Evolutionary conservation across 1,140 invertebrate species (phyloP).

Genomic region (Piezodorus guildinii): DNA sequence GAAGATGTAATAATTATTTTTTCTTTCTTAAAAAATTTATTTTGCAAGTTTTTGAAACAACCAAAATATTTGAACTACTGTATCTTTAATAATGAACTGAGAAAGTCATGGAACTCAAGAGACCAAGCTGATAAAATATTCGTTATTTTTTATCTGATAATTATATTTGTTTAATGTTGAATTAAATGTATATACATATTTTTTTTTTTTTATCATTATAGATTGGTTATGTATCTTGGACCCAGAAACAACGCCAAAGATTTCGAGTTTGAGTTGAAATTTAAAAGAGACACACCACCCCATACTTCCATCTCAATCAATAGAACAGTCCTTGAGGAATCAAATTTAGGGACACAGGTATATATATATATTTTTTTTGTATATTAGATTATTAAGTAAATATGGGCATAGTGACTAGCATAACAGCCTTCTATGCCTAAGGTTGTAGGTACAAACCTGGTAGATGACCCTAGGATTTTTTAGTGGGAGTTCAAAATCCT

Average conservation of each 20-base stretch:
- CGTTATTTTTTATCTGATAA: too few species aligned
- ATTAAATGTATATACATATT: background rate
- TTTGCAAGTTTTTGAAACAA: background rate
- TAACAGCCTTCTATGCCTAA: too few species aligned
- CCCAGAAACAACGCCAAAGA: background rate
- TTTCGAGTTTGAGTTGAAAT: background rate
- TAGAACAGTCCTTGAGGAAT: background rate
- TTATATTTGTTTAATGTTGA: too few species aligned
- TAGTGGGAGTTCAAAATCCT: too few species aligned
- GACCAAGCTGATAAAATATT: too few species aligned
- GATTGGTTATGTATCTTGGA: conserved; percentile 1
- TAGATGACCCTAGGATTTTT: too few species aligned
- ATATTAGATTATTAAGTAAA: background rate
- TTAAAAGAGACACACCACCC: background rate
- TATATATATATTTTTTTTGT: background rate
- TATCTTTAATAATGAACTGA: too few species aligned
- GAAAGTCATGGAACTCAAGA: too few species aligned
- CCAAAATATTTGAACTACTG: too few species aligned
- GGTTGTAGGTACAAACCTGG: too few species aligned
- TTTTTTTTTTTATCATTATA: background rate
- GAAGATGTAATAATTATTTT: too few species aligned
- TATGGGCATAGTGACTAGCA: too few species aligned
- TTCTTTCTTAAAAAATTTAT: background rate
- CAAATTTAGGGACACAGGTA: background rate
- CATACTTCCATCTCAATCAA: background rate